These are phyloP conservation scores for Cylloceria caligata DNA, from an alignment of 2,888 invertebrate genomes.

Conservation along the genomic window DNA sequence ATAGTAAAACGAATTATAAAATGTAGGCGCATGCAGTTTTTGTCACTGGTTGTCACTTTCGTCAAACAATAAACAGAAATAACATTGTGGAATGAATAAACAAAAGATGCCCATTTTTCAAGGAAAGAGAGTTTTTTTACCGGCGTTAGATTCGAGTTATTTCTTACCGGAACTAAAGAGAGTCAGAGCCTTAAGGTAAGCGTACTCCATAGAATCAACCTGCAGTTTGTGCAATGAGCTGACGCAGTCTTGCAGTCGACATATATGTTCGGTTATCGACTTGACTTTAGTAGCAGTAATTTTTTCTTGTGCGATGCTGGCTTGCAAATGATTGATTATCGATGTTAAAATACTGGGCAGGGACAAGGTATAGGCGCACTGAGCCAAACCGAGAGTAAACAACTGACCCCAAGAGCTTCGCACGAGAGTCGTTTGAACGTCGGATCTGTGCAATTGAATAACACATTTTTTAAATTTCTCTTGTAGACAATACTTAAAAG, in stretches of 20 bases:
- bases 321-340: conserved; percentile 92
- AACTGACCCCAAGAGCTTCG: conserved; percentile 97
- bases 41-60: too few species aligned
- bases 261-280: conserved; percentile 92
- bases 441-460: conserved; percentile 88
- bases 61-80: too few species aligned
- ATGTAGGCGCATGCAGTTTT: too few species aligned
- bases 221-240: conserved; percentile 90
- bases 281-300: conserved; percentile 91
- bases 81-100: too few species aligned
- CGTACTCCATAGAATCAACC: conserved; percentile 94
- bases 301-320: conserved; percentile 90
- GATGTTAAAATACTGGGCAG: conserved; percentile 93
- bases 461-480: too few species aligned
- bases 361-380: conserved; percentile 92
- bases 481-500: too few species aligned
- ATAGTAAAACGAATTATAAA: too few species aligned
- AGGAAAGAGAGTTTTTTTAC: conserved; percentile 59
- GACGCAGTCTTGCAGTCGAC: conserved; percentile 93
- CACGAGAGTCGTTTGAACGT: conserved; percentile 93
- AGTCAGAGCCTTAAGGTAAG: conserved; percentile 93
- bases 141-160: neutral
- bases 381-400: conserved; percentile 95
- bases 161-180: conserved; percentile 92
- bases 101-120: too few species aligned